A percentile compares a stretch with the other conserved stretches of the same genome.
Conservation (phyloP, 2,888 invertebrate genomes). For the Rhogogaster chlorosoma region DNA sequence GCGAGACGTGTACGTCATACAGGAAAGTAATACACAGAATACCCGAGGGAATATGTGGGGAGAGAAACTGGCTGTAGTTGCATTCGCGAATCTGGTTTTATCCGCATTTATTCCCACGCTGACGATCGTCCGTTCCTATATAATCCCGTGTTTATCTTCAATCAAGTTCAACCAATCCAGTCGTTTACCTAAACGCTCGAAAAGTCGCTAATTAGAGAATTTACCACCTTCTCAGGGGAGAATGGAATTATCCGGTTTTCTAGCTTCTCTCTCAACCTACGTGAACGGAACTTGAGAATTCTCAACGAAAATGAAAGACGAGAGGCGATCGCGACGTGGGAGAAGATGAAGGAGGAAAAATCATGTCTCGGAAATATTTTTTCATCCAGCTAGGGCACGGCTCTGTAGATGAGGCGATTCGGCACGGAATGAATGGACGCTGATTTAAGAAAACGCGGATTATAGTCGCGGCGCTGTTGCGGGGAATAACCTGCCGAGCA, state of each 20-base stretch:
- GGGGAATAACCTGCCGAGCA: constrained; percentile 22
- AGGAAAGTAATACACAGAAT: constrained; percentile 41
- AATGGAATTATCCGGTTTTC: background rate
- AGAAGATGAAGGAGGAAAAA: background rate
- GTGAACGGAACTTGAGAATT: background rate
- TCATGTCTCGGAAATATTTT: background rate
- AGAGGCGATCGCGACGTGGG: background rate
- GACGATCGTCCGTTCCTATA: background rate
- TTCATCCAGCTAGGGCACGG: background rate
- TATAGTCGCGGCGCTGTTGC: background rate
- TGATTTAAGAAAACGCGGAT: constrained; percentile 23
- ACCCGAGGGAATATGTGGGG: background rate
- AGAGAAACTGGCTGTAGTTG: background rate
- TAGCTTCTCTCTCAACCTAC: background rate
- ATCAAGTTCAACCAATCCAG: background rate
- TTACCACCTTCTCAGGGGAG: background rate
- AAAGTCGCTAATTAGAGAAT: background rate
- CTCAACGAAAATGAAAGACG: no score
- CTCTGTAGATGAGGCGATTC: background rate
- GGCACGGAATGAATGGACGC: constrained; percentile 10
- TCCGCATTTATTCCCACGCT: background rate
- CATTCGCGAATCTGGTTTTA: background rate
- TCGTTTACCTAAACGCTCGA: background rate
- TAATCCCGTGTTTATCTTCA: constrained; percentile 30
- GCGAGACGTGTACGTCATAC: constrained; percentile 14